A percentile compares a stretch with the other conserved stretches of the same genome.
phyloP scores from a whole-genome alignment of 2,113 vertebrate species.

The Bothrops jararaca region DNA sequence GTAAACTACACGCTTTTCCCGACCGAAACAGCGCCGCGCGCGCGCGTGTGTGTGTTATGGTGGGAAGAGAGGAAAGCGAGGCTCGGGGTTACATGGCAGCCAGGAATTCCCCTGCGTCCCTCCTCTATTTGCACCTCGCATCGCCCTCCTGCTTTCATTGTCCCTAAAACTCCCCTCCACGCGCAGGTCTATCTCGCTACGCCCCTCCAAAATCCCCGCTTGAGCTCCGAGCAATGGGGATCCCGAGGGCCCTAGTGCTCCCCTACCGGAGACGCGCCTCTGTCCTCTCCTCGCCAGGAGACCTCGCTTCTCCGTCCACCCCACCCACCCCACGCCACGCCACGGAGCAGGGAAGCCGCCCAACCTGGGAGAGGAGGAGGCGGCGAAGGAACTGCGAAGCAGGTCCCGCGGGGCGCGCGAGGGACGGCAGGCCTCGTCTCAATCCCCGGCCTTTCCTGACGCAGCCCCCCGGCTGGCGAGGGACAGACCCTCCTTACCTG shows the following conservation, averaged over 20 bases:
- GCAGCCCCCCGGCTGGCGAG: constrained; percentile 48
- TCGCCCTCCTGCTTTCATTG: not conserved
- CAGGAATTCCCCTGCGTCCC: not conserved
- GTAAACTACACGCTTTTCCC: not conserved
- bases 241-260: not conserved
- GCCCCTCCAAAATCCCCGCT: not conserved
- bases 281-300: constrained; percentile 42
- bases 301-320: not conserved
- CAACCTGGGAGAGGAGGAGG: not conserved
- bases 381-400: not conserved
- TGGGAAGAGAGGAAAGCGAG: not conserved
- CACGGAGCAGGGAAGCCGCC: not conserved
- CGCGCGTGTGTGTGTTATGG: not conserved
- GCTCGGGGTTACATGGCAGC: not conserved
- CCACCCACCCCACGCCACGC: not conserved
- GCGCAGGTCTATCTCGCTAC: not conserved
- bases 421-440: constrained; percentile 46
- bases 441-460: constrained; percentile 69
- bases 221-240: too few species aligned
- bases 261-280: not conserved
- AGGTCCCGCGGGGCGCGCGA: not conserved
- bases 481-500: constrained; percentile 76
- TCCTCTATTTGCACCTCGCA: not conserved
- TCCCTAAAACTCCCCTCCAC: not conserved
- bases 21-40: not conserved